A percentile compares a stretch with the other conserved stretches of the same genome.
These are phyloP conservation scores for Equus quagga DNA, from an alignment of 2,113 vertebrate genomes.

Conservation along the genomic window DNA sequence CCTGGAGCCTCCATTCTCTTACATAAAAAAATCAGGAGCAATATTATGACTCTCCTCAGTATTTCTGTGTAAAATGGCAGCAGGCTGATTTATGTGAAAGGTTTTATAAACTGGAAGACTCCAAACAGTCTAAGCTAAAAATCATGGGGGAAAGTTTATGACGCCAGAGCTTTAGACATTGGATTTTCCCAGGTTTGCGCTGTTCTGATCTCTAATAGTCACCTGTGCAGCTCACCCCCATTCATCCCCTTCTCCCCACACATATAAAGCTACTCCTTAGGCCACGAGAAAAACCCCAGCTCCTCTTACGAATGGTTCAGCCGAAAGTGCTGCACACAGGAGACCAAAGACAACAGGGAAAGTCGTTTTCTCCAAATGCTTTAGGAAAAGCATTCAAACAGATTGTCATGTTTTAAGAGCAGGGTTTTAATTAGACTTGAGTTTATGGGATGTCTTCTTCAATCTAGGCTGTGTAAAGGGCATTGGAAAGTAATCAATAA, in stretches of 20 bases:
- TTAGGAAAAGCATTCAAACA: neutral
- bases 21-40: neutral
- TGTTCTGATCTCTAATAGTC: neutral
- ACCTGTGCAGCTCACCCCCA: too few relatives aligned
- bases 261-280: neutral
- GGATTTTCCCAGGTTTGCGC: neutral
- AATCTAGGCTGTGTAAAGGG: neutral
- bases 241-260: fast-evolving
- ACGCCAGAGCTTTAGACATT: neutral
- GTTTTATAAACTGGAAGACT: neutral
- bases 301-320: neutral
- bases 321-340: neutral
- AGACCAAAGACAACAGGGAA: neutral
- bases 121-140: neutral
- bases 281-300: neutral
- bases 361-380: neutral
- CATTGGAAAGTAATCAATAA: neutral
- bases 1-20: neutral
- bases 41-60: neutral
- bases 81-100: neutral
- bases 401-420: neutral
- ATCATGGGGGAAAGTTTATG: fast-evolving
- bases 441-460: neutral
- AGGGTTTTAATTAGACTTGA: neutral
- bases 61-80: neutral